Percentiles rank a stretch among this genome's conserved stretches.
Conservation (phyloP, 2,888 invertebrate genomes). For the Scelioninae gen. 1 region DNA sequence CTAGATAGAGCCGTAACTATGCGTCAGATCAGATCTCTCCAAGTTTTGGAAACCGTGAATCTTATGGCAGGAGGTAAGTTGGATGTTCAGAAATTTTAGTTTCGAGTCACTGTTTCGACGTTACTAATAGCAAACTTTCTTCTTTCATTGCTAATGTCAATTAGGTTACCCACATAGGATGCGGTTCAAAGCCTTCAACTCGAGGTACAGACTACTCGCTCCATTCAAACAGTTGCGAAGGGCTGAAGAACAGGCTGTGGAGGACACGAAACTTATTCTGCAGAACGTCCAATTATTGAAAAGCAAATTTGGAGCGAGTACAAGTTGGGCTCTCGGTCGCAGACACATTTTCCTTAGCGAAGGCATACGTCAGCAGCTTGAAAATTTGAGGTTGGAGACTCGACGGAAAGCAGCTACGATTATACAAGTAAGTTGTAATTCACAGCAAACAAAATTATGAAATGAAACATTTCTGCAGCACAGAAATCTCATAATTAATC, state of each 20-base stretch:
- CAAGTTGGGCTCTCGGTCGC: slow-evolving; percentile 96
- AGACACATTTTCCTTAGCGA: slow-evolving; percentile 97
- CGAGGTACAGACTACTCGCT: slow-evolving; percentile 93
- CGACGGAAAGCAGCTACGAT: slow-evolving; percentile 92
- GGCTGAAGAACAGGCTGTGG: slow-evolving; percentile 89
- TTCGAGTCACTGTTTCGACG: slow-evolving; percentile 34
- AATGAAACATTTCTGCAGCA: too few species aligned
- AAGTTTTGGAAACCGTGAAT: slow-evolving; percentile 96
- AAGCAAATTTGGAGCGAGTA: slow-evolving; percentile 83
- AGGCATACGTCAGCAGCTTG: slow-evolving; percentile 95
- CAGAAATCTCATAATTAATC: too few species aligned
- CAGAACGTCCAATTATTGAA: slow-evolving; percentile 88
- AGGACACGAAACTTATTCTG: slow-evolving; percentile 91
- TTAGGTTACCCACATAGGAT: slow-evolving; percentile 96
- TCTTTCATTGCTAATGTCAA: slow-evolving; percentile 56
- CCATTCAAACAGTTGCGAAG: slow-evolving; percentile 89
- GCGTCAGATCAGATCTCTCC: slow-evolving; percentile 93
- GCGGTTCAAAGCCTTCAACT: slow-evolving; percentile 96
- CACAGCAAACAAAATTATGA: background rate
- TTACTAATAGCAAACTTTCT: slow-evolving; percentile 43
- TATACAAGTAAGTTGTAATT: slow-evolving; percentile 86
- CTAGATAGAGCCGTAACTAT: slow-evolving; percentile 94
- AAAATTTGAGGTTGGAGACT: slow-evolving; percentile 91
- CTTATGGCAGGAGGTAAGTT: slow-evolving; percentile 93
- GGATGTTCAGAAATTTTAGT: slow-evolving; percentile 31